These are phyloP conservation scores for Heliconius congener DNA, from an alignment of 1,140 invertebrate genomes.

Conservation along the genomic window DNA sequence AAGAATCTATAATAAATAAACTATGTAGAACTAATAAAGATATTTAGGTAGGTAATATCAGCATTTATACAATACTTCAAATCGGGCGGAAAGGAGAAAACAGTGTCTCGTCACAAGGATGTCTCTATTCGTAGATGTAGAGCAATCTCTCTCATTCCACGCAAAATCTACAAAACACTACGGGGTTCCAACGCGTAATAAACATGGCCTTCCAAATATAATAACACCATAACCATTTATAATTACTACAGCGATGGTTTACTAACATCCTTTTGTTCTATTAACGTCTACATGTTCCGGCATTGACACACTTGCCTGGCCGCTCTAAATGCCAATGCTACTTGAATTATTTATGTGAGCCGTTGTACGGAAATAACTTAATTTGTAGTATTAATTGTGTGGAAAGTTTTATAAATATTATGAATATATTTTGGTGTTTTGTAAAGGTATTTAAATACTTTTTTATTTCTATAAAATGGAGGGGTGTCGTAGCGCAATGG, in stretches of 20 bases:
- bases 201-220: not conserved
- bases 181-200: not conserved
- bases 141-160: too few species aligned
- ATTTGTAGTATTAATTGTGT: not conserved
- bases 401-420: not conserved
- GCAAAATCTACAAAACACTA: not conserved
- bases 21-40: too few species aligned
- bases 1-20: too few species aligned
- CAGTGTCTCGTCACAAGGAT: too few species aligned
- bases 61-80: too few species aligned
- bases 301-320: slow-evolving; percentile 37
- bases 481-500: too few species aligned
- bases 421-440: not conserved
- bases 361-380: slow-evolving; percentile 1
- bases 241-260: not conserved
- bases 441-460: not conserved
- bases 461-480: not conserved
- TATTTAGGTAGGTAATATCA: too few species aligned
- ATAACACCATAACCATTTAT: not conserved
- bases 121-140: too few species aligned
- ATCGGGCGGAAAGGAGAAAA: too few species aligned
- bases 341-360: slow-evolving; percentile 1
- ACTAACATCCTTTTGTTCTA: slow-evolving; percentile 15
- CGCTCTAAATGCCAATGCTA: slow-evolving; percentile 28
- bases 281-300: slow-evolving; percentile 8